Conservation (phyloP, 2,113 vertebrate species). For the Bubalus kerabau region DNA sequence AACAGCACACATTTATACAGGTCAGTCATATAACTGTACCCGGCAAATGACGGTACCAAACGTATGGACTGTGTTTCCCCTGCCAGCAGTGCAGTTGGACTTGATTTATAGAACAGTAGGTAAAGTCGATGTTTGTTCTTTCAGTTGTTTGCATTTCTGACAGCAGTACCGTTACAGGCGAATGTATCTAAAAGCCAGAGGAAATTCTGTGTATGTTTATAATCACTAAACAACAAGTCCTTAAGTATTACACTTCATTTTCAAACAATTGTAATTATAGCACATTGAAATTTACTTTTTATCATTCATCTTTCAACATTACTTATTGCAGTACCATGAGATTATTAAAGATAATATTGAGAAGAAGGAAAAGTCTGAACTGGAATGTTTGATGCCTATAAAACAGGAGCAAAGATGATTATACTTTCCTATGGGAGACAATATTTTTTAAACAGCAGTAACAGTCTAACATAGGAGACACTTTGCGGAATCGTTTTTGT, state of each 20-base stretch:
- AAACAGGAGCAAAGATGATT: not conserved
- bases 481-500: not conserved
- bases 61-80: not conserved
- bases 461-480: not conserved
- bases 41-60: not conserved
- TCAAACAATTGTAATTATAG: conserved; percentile 45
- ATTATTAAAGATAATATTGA: conserved; percentile 52
- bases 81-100: not conserved
- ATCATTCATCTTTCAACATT: conserved; percentile 48
- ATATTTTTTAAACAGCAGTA: not conserved
- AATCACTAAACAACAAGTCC: conserved; percentile 24
- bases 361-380: conserved; percentile 5
- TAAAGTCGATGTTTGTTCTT: conserved; percentile 25
- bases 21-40: not conserved
- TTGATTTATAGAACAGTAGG: conserved; percentile 45
- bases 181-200: conserved; percentile 15
- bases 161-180: not conserved
- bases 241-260: conserved; percentile 30
- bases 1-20: conserved; percentile 22
- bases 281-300: conserved; percentile 46
- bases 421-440: not conserved
- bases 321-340: conserved; percentile 39
- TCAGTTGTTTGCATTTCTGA: conserved; percentile 32
- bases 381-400: not conserved
- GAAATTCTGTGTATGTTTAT: conserved; percentile 53